These are phyloP conservation scores for Acanthochromis polyacanthus DNA, from an alignment of 2,113 vertebrate species.

Conservation along the genomic window DNA sequence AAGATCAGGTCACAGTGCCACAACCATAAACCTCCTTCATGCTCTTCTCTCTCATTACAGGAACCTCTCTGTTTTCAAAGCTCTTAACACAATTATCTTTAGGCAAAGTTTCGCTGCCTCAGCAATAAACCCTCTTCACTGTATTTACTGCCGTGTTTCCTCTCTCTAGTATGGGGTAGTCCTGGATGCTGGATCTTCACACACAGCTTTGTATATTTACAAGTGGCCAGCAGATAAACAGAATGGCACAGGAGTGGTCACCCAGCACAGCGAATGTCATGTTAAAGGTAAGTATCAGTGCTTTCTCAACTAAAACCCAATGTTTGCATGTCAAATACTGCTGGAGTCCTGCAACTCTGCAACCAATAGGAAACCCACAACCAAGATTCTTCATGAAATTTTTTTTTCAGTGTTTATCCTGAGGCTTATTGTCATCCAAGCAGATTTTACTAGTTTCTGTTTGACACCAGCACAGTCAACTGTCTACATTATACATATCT, in stretches of 20 bases:
- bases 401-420: no score
- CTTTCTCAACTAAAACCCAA: neutral
- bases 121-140: no score
- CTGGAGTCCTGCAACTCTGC: neutral
- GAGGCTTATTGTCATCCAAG: no score
- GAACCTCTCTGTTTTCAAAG: neutral
- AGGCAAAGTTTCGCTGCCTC: neutral
- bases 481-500: neutral
- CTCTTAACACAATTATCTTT: neutral
- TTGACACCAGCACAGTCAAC: neutral
- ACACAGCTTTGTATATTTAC: constrained; percentile 91
- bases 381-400: neutral
- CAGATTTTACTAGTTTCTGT: neutral
- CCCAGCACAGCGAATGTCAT: constrained; percentile 87
- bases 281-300: constrained; percentile 78
- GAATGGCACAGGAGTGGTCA: constrained; percentile 89
- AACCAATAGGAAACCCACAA: no score
- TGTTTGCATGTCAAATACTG: constrained; percentile 33
- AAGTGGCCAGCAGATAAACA: constrained; percentile 89
- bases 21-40: neutral
- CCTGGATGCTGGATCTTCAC: constrained; percentile 92
- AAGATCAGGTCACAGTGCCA: neutral
- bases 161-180: constrained; percentile 90
- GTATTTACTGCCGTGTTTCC: neutral
- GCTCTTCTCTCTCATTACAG: neutral